Base-by-base conservation (phyloP, 2,797 vertebrate species). In the Propithecus deckenii region DNA sequence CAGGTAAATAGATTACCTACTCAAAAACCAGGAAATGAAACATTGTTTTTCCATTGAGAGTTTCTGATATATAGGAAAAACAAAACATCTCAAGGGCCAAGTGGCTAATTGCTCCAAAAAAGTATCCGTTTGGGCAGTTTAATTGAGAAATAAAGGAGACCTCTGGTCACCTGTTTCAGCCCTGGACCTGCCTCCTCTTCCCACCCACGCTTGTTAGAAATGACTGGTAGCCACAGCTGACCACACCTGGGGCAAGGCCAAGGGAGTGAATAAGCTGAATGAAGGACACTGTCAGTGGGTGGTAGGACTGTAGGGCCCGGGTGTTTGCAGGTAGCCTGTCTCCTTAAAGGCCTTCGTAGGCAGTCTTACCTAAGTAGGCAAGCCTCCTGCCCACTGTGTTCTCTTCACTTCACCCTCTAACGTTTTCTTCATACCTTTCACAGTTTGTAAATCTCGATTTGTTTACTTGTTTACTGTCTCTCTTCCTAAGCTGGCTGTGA, bases 11-110 rank as follows among this genome's bases (percentile, higher is more conserved):
- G 28, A 86, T 78, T 95, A 75, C 25, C 30, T 95, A 28, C n/a
- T 89, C 22, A 41, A 91, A 96, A 93, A 69, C 81, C 15, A 95
- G 41, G 32, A 67, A 55, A 9, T 85, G 20, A 38, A 76, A 57
- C n/a, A 22, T 50, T 71, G 3, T 78, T 67, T 67, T 91, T 89
- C 75, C 78, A 12, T 38, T 92, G n/a, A 95, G 43, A 74, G 28
- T 94, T 88, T 69, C 43, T 89, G 25, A 43, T 89, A 30, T 55
- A n/a, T 7, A 78, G n/a, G 43, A 63, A 71, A 84, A 69, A 32
- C 8, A 91, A 91, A 84, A 69, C 4, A 35, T 87, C 41, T 85
- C 75, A 59, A 81, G 20, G 48, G n/a, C 52, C 65, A 30, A 72
- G 23, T 75, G 63, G 20, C 30, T 83, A 43, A 71, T 1, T 52